Base-by-base conservation (phyloP, 2,888 invertebrate species). In the Ethmia dodecea region DNA sequence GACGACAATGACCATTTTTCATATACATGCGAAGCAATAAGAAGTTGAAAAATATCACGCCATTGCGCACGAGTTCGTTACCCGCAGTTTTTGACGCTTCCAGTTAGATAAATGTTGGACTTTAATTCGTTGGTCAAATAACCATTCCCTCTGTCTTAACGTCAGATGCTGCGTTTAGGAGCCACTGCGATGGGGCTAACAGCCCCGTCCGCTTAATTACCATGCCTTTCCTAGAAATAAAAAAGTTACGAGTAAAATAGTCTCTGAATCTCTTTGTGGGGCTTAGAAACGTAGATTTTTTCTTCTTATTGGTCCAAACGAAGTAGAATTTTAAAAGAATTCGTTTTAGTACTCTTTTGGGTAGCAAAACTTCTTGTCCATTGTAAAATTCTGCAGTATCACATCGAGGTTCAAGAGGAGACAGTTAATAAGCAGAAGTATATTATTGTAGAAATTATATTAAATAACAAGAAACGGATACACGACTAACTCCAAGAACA, bases 151-250 rank as follows among this genome's bases (percentile, higher is more conserved):
- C 42, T 51, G 56, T 52, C 62, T 69, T 61, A 62, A 65, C 56
- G 64, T 67, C 60, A 56, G 61, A 50, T 49, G 52, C 48, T 61
- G 55, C 60, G 54, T 61, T 65, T 61, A 61, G 60, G 40, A 65
- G 60, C 53, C 54, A 58, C 55, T 60, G 53, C 54, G 53, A 55
- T 56, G 60, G 55, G 57, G 51, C 61, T 50, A 59, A 61, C 61
- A 63, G 53, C 58, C 62, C 61, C 58, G 49, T 57, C 54, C 51
- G 44, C 68, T 73, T 79, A 79, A 79, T 78, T 79, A 77, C 68
- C 65, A 61, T 68, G 64, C 67, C 64, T 64, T 61, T 52, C 56
- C 55, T 49, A 48, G 50, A 59, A 71, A 69, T 63, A 69, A 75
- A 75, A 73, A 68, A 55, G 51, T 50, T 45, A 46, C 31, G 40